Base-by-base conservation (phyloP, 1,140 invertebrate species). In the Formica exsecta region DNA sequence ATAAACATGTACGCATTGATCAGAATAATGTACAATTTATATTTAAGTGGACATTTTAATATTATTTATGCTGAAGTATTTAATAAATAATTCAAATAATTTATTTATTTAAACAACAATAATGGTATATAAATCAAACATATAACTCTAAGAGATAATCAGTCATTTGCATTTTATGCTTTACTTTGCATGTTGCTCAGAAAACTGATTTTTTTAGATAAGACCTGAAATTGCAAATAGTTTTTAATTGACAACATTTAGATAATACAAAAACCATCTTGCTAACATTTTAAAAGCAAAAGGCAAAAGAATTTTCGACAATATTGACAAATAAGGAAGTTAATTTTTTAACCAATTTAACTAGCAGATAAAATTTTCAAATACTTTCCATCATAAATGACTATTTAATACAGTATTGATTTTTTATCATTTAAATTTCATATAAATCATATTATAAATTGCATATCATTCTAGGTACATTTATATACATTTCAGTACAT, bases 71-170 rank as follows among this genome's bases (percentile, higher is more conserved):
- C 41, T 44, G 32, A 11, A 44, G 62, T 51, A 4, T 51, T 51
- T 51, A 19, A 13, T 51, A 4, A 48, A 7, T 48, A 51, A 19
- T 51, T 19, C 16, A 90, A 87, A 80, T 76, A 77, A 84, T 71
- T 71, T 7, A 16, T 70, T 77, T 48, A 75, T 16, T 38, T 77
- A 51, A 38, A n/a, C n/a, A 29, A 29, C 25, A 54, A 19, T 51
- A 51, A 19, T 48, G 0, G 1, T 0, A 48, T 51, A 6, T 51
- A 19, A 51, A 51, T 51, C 4, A 51, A 51, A 6, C 0, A 51
- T 19, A 51, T 51, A 19, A 51, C 8, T 74, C n/a, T 57, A 74
- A 6, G 59, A 1, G 5, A 32, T 48, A 54, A 57, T n/a, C 11
- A 36, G 25, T 0, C 8, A 51, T 51, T 44, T 41, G 22, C 13